Percentiles rank a stretch among this genome's conserved stretches.
Evolutionary conservation across 2,797 vertebrate genomes (phyloP).

Genomic region (Lateolabrax maculatus): DNA sequence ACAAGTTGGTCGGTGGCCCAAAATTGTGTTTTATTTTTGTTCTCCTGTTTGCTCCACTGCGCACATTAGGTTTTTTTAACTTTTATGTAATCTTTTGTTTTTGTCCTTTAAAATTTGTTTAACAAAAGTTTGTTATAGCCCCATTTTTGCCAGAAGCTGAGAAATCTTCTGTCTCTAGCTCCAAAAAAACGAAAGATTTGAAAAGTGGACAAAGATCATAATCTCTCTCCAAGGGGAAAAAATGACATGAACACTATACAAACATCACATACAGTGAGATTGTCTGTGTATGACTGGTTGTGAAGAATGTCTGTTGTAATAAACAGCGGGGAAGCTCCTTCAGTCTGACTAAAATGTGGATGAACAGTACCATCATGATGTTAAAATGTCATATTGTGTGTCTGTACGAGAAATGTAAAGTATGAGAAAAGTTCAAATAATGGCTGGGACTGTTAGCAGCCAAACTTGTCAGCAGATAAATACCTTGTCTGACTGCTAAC

Average conservation of each 20-base stretch:
- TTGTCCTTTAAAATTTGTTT: no score
- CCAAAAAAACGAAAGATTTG: not conserved
- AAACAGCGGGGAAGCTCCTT: not conserved
- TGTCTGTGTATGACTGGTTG: no score
- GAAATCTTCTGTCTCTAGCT: not conserved
- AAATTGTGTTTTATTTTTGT: no score
- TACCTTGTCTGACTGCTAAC: no score
- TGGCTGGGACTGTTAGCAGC: not conserved
- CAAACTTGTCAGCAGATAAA: no score
- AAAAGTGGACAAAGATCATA: not conserved
- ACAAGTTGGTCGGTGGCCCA: no score
- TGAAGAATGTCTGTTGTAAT: not conserved
- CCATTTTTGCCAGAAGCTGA: not conserved
- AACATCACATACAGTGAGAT: no score
- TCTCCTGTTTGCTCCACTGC: no score
- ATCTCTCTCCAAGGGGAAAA: not conserved
- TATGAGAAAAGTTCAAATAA: not conserved
- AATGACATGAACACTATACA: not conserved
- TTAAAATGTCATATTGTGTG: not conserved
- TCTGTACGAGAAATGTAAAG: no score
- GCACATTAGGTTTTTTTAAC: no score
- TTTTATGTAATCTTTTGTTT: no score
- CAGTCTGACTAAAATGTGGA: not conserved
- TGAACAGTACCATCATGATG: conserved; percentile 2
- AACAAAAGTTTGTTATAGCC: not conserved